Conservation (phyloP, 2,888 invertebrate genomes). For the Suillia variegata region DNA sequence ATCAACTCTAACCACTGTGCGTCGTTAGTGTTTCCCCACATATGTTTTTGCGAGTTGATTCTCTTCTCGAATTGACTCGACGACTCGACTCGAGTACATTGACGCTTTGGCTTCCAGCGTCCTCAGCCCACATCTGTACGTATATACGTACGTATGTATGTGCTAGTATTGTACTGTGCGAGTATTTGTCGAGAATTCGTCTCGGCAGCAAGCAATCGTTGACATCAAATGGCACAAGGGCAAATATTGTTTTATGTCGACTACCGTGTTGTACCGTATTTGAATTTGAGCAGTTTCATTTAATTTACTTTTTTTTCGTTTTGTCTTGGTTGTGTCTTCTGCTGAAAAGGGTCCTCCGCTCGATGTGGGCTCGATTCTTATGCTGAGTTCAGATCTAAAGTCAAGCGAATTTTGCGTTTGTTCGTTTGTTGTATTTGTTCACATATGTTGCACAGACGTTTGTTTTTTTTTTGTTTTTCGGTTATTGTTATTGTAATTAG, state of each 20-base stretch:
- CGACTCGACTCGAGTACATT: too few relatives aligned
- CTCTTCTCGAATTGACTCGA: too few relatives aligned
- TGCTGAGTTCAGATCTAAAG: background rate
- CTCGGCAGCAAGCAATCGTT: conserved; percentile 25
- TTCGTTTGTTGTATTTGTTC: background rate
- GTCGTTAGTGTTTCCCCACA: too few relatives aligned
- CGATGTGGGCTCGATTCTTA: background rate
- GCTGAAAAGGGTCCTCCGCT: background rate
- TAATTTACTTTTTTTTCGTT: background rate
- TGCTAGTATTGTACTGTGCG: background rate
- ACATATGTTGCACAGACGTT: conserved; percentile 27
- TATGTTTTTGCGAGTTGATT: too few relatives aligned
- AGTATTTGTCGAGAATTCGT: conserved; percentile 13
- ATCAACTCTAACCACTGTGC: too few relatives aligned
- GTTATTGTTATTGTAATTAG: background rate
- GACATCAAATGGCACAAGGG: conserved; percentile 45
- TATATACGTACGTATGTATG: background rate
- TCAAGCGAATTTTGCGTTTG: background rate
- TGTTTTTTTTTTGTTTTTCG: background rate
- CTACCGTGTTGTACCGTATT: conserved; percentile 16
- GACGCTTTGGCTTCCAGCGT: too few relatives aligned
- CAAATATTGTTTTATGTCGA: conserved; percentile 46
- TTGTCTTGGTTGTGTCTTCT: too few relatives aligned
- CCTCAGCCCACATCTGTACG: too few relatives aligned
- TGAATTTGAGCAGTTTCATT: conserved; percentile 1